Conservation (phyloP, 2,888 invertebrate genomes). For the Ophraella communa region DNA sequence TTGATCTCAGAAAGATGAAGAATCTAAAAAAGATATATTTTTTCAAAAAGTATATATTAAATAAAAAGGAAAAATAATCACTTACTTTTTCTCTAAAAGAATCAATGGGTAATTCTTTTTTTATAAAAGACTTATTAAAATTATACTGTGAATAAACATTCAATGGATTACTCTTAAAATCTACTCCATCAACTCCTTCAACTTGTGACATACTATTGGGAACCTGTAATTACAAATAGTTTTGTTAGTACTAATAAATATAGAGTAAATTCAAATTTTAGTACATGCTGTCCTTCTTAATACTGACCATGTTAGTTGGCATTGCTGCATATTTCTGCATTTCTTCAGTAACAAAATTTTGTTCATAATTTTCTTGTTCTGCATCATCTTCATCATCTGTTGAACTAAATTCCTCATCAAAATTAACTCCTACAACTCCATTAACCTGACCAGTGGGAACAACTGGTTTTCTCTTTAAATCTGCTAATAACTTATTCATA, state of each 20-base stretch:
- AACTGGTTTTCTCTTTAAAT: constrained; percentile 35
- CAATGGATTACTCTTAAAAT: constrained; percentile 34
- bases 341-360: constrained; percentile 49
- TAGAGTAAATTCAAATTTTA: not conserved
- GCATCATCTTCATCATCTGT: constrained; percentile 60
- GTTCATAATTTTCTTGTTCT: constrained; percentile 43
- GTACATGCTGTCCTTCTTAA: too few relatives aligned
- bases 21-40: constrained; percentile 67
- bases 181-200: constrained; percentile 36
- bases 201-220: constrained; percentile 36
- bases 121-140: constrained; percentile 41
- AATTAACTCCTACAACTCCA: constrained; percentile 29
- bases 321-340: constrained; percentile 44
- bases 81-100: constrained; percentile 43
- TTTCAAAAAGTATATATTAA: too few relatives aligned
- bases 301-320: constrained; percentile 7
- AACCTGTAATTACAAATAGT: constrained; percentile 10
- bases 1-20: constrained; percentile 70
- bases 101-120: constrained; percentile 49
- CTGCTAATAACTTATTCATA: constrained; percentile 41
- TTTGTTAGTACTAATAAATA: not conserved
- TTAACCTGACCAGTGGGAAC: constrained; percentile 41
- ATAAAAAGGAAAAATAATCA: too few relatives aligned
- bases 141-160: constrained; percentile 44
- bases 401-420: constrained; percentile 36